phyloP scores from a whole-genome alignment of 2,797 vertebrate genomes.

The Linurgus olivaceus region DNA sequence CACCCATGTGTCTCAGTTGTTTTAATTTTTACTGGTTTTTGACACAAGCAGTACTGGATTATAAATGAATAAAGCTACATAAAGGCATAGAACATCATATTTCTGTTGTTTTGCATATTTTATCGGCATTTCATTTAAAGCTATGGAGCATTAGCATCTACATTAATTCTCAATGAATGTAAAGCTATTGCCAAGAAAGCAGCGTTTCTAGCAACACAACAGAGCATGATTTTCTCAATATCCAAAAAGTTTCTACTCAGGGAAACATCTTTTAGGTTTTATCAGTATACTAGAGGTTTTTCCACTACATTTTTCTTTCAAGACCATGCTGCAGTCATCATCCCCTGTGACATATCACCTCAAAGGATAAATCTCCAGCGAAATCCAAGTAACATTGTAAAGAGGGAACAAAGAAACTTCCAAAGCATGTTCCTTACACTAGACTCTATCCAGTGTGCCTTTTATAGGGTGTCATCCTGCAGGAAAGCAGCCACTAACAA shows the following conservation, averaged over 20 bases:
- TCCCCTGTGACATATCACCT: not conserved
- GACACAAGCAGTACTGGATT: not conserved
- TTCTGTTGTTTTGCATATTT: not conserved
- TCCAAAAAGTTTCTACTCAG: not conserved
- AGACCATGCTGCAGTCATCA: not conserved
- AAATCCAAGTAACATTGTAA: not conserved
- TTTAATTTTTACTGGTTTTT: not conserved
- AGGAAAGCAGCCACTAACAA: not conserved
- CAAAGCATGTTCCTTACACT: rapidly evolving
- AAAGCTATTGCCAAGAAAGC: not conserved
- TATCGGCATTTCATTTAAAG: not conserved
- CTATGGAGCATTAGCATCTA: not conserved
- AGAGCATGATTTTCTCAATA: not conserved
- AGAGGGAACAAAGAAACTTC: not conserved
- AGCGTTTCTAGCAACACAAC: not conserved
- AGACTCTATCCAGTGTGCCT: not conserved
- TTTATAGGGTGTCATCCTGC: not conserved
- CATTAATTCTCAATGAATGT: not conserved
- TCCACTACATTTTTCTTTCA: not conserved
- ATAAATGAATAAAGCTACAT: not conserved
- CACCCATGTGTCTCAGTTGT: not conserved
- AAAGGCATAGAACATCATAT: not conserved
- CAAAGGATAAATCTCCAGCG: not conserved
- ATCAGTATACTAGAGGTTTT: not conserved
- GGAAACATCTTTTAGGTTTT: not conserved